Evolutionary conservation across 2,113 vertebrate species (phyloP), one percentile per base, ranked within the genome.

Genomic region (Chunga burmeisteri): DNA sequence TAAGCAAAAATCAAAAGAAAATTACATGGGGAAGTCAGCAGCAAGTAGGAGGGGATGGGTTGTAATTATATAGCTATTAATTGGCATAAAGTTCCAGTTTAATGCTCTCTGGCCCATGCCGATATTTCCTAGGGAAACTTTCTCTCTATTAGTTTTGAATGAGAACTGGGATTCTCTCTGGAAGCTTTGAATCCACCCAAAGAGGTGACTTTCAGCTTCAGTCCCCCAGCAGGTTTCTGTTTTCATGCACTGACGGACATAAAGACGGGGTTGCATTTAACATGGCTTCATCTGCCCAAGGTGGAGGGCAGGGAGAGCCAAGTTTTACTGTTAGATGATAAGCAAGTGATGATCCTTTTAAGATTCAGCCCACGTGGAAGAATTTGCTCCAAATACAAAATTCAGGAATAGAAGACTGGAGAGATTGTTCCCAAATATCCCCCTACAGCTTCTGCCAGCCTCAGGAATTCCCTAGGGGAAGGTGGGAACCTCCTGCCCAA

Each of bases 1-100:
- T 91, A 90, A 93, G 83, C 40, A 95, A 90, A 96, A 94, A 95
- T 94, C 95, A 85, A 58, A 85, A 86, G 92, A 75, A 96, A 94
- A 97, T 95, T 80, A 95, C 67, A 50, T 0, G 2, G 38, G 82
- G 86, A 95, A 94, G 92, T 81, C 86, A 58, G 94, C 56, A 95
- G 68, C n/a, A 66, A 93, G 80, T 42, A 90, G 86, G 81, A 95
- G 75, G 88, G 90, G 71, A 58, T 0, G 10, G 47, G 78, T 32
- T 94, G 86, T 90, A 96, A 95, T 96, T 91, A 90, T 68, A 67
- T 20, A 74, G 73, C 77, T 83, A 86, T 96, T 96, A 94, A 92
- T 87, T 88, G 88, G 59, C 1, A 0, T 56, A 13, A 68, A 92
- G 88, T 80, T 94, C 42, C 79, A 59, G 55, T 93, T 90, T 86